phyloP scores from a whole-genome alignment of 2,113 vertebrate genomes.

The Sylvietta virens region DNA sequence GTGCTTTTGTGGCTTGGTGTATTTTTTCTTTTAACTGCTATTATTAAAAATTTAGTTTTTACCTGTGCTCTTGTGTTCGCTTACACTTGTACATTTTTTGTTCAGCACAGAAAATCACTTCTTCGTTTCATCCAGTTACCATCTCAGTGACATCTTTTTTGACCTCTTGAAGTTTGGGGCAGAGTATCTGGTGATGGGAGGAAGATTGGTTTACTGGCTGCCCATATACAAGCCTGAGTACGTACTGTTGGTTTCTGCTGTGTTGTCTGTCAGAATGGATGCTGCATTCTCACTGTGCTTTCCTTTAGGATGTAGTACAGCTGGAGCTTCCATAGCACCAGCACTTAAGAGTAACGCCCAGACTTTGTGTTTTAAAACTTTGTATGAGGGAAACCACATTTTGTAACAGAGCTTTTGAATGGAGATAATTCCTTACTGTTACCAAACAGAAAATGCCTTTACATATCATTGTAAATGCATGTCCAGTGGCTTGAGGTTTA shows the following conservation, averaged over 20 bases:
- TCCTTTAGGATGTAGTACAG: not conserved
- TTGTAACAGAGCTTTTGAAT: not conserved
- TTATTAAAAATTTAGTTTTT: not conserved
- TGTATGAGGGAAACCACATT: not conserved
- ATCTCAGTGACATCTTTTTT: slow-evolving; percentile 94
- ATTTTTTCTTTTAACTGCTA: not conserved
- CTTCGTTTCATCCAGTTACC: slow-evolving; percentile 87
- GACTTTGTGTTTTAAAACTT: not conserved
- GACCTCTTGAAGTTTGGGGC: slow-evolving; percentile 93
- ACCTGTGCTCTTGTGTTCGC: not conserved
- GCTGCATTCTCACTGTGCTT: not conserved
- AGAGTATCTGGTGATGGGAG: slow-evolving; percentile 84
- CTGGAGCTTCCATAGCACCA: not conserved
- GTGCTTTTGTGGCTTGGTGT: not conserved
- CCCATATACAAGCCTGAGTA: slow-evolving; percentile 94
- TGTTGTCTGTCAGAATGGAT: not conserved
- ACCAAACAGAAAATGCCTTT: not conserved
- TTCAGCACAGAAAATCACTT: slow-evolving; percentile 84
- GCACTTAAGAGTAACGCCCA: not conserved
- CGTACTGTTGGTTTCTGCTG: slow-evolving; percentile 59
- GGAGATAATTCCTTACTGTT: not conserved
- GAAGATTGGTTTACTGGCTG: slow-evolving; percentile 95
- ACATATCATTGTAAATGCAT: not conserved
- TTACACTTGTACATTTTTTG: not conserved
- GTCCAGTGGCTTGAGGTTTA: not conserved